Evolutionary conservation across 2,797 vertebrate species (phyloP), one percentile per base, ranked within the genome.

Genomic region (Tympanoctomys barrerae): DNA sequence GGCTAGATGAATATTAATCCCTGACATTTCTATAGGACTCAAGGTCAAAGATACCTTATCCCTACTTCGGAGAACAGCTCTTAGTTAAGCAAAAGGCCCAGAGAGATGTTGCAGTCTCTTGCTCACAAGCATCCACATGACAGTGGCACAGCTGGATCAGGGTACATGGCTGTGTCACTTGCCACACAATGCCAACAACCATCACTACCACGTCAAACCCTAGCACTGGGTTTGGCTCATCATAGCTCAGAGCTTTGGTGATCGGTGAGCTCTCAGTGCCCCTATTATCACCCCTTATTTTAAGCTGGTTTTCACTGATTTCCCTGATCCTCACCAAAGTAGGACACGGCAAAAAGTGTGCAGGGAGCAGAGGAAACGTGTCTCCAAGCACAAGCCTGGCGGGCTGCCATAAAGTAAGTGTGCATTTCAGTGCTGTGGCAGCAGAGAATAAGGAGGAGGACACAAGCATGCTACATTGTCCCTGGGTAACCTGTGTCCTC

Each of bases 41-140:
- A 87, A 70, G 39, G 19, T 16, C 90, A 85, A 93, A 90, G 36
- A 90, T 62, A 54, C 10, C 88, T 89, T 95, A 80, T 22, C 19
- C 16, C 13, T 71, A 1, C 18, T 84, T 33, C 93, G 57, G 78
- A n/a, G 71, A 78, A 9, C 36, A 87, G 49, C 93, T 91, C 64
- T 89, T 82, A 36, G 13, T 93, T 81, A 84, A 7, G 24, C 24
- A 39, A 62, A 87, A 28, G 33, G 39, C 22, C 66, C 70, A 52
- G 75, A 89, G 16, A 33, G 59, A 22, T 8, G 5, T 26, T 66
- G 11, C 19, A 61, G 0, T 36, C 24, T 92, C 42, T 92, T 81
- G 85, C 78, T 91, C 46, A 21, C 66, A 64, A 80, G 42, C n/a
- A 73, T 8, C 21, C 61, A 18, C 0, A 0, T 49, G 26, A 59